phyloP scores from a whole-genome alignment of 1,140 invertebrate species.

The Drosophila simulans region DNA sequence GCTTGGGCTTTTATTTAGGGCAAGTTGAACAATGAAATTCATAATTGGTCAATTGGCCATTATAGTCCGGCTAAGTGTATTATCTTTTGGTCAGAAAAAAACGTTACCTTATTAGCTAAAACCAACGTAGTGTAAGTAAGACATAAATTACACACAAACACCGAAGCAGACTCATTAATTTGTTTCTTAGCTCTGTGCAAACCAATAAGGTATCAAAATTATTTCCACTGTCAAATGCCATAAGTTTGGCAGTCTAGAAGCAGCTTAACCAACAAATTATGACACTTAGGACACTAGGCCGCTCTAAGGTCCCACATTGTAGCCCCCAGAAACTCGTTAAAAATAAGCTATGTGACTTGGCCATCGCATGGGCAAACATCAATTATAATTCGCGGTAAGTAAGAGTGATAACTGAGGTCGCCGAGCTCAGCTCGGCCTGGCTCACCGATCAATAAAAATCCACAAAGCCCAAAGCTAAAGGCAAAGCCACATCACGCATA shows the following conservation, averaged over 20 bases:
- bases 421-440: conserved; percentile 10
- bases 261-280: conserved; percentile 1
- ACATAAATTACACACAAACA: conserved; percentile 4
- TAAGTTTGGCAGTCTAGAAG: conserved; percentile 25
- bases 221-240: conserved; percentile 20
- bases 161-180: conserved; percentile 1
- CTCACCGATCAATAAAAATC: conserved; percentile 58
- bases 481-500: conserved; percentile 57
- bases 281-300: conserved; percentile 1
- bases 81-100: not conserved
- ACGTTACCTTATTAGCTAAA: not conserved
- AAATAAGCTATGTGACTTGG: conserved; percentile 30
- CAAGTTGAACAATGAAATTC: not conserved
- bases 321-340: conserved; percentile 10
- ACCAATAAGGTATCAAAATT: conserved; percentile 26
- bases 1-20: not conserved
- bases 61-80: too few relatives aligned
- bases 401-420: conserved; percentile 83
- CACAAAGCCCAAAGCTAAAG: conserved; percentile 21
- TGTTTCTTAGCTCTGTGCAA: not conserved
- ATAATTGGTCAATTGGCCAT: not conserved
- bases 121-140: not conserved
- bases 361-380: conserved; percentile 68
- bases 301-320: not conserved
- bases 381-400: conserved; percentile 79